Percentiles rank a stretch among this genome's conserved stretches.
phyloP scores from a whole-genome alignment of 2,888 invertebrate species.

The Physocephala rufipes region DNA sequence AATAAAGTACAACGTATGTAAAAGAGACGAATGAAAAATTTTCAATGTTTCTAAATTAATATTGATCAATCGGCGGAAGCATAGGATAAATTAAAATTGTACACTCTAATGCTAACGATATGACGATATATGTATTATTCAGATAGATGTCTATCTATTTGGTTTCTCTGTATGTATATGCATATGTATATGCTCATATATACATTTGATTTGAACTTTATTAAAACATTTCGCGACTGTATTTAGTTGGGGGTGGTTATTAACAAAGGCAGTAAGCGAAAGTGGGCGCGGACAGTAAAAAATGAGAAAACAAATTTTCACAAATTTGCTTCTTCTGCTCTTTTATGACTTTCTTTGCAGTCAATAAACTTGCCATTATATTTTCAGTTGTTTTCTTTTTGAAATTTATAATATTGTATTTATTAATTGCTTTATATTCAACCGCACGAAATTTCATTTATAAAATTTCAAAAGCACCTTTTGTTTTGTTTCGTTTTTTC shows the following conservation, averaged over 20 bases:
- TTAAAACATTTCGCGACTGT: neutral
- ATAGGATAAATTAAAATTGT: neutral
- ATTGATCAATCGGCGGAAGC: conserved; percentile 2
- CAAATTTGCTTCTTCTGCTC: conserved; percentile 10
- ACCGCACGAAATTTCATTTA: neutral
- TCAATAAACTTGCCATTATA: neutral
- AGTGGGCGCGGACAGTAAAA: conserved; percentile 27
- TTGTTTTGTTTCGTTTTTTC: conserved; percentile 33
- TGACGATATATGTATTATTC: neutral
- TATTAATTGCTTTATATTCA: neutral
- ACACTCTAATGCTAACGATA: neutral
- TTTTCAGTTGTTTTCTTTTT: neutral
- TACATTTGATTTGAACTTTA: conserved; percentile 19
- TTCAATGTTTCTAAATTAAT: conserved; percentile 36
- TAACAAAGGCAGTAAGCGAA: neutral
- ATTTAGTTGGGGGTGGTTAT: neutral
- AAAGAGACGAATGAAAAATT: conserved; percentile 42
- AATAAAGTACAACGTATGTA: conserved; percentile 36
- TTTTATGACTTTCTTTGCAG: conserved; percentile 8
- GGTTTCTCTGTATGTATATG: conserved; percentile 12
- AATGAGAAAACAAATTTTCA: conserved; percentile 23
- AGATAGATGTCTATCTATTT: neutral
- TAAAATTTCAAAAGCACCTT: conserved; percentile 11
- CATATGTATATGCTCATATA: neutral
- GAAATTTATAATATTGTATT: neutral